phyloP scores from a whole-genome alignment of 2,797 vertebrate species.

The Diceros bicornis region DNA sequence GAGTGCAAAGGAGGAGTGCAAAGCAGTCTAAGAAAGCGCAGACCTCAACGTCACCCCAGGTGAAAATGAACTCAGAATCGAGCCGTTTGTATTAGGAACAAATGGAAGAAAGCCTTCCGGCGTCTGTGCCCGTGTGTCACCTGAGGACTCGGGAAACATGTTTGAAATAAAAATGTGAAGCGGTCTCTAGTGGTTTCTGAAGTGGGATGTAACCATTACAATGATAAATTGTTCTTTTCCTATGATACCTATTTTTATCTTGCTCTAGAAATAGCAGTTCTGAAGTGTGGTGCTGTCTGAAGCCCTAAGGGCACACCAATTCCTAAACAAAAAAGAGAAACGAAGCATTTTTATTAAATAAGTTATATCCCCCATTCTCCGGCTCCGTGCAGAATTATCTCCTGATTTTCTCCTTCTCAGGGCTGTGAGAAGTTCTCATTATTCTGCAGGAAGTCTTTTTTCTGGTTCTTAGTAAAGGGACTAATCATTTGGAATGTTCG shows the following conservation, averaged over 20 bases:
- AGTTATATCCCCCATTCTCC: background rate
- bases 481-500: conserved; percentile 54
- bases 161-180: conserved; percentile 76
- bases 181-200: conserved; percentile 71
- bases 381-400: background rate
- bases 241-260: conserved; percentile 61
- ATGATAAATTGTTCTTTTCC: conserved; percentile 76
- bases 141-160: conserved; percentile 58
- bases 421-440: background rate
- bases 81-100: conserved; percentile 67
- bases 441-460: conserved; percentile 41
- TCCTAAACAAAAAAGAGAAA: background rate
- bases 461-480: conserved; percentile 63
- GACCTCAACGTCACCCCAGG: background rate
- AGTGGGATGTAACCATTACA: conserved; percentile 51
- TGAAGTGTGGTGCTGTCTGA: conserved; percentile 21
- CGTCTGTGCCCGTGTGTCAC: conserved; percentile 53
- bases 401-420: background rate
- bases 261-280: conserved; percentile 71
- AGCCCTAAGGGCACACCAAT: background rate
- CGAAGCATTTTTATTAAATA: conserved; percentile 37
- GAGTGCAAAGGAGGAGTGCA: background rate
- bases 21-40: background rate
- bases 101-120: conserved; percentile 22
- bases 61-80: conserved; percentile 8